A percentile compares a stretch with the other conserved stretches of the same genome.
phyloP scores from a whole-genome alignment of 30 jellyfish, hydroid and myxozoan species.

The Rhopilema esculentum region DNA sequence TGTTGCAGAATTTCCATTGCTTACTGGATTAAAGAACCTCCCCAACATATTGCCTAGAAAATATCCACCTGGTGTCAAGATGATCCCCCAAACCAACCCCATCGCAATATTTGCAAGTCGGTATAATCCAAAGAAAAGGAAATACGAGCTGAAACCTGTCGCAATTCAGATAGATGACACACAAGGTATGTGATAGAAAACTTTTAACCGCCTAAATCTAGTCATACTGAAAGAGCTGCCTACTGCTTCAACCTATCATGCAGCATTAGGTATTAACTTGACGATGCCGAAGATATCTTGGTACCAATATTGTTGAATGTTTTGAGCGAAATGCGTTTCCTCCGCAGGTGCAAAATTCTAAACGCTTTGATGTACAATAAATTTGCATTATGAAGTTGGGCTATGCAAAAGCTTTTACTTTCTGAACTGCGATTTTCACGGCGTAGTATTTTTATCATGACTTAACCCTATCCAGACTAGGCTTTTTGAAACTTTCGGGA shows the following conservation, averaged over 20 bases:
- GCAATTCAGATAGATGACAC: constrained; percentile 29
- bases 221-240: not conserved
- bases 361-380: no score
- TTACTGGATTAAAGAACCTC: constrained; percentile 8
- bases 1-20: constrained; percentile 11
- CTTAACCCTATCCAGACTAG: no score
- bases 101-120: constrained; percentile 24
- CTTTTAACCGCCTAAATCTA: not conserved
- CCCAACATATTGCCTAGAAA: constrained; percentile 2
- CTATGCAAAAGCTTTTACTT: no score
- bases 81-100: constrained; percentile 20
- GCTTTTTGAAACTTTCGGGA: no score
- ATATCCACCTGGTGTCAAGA: constrained; percentile 17
- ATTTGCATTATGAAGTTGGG: no score
- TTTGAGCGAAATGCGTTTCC: no score
- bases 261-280: no score
- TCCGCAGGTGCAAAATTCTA: no score
- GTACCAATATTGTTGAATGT: no score
- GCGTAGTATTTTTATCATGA: no score
- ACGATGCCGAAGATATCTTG: no score
- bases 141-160: constrained; percentile 3
- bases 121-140: not conserved
- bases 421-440: no score
- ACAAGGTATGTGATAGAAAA: not conserved
- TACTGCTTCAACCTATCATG: not conserved